Percentiles rank a stretch among this genome's conserved stretches.
Conservation (phyloP, 2,797 vertebrate species). For the Hypotaenidia philippensis region DNA sequence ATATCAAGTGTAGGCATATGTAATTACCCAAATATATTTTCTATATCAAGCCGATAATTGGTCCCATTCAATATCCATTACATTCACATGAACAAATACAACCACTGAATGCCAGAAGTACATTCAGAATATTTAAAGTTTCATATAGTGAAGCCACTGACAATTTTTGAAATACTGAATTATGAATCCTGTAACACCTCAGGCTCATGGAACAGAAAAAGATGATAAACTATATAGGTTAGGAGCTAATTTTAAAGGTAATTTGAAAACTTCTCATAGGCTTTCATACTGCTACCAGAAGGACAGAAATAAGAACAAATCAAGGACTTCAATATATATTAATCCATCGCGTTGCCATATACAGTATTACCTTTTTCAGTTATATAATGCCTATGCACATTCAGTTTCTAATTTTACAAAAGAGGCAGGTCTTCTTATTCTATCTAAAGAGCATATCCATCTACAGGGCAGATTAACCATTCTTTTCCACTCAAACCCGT, state of each 20-base stretch:
- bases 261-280: background rate
- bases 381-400: slow-evolving; percentile 37
- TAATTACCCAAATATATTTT: slow-evolving; percentile 55
- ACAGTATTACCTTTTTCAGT: slow-evolving; percentile 9
- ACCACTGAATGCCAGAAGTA: slow-evolving; percentile 29
- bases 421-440: slow-evolving; percentile 3
- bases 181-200: background rate
- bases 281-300: background rate
- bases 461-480: slow-evolving; percentile 10
- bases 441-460: background rate
- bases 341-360: background rate
- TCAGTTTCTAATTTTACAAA: slow-evolving; percentile 47
- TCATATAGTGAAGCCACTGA: background rate
- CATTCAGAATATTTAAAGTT: slow-evolving; percentile 44
- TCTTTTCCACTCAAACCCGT: background rate
- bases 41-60: slow-evolving; percentile 53
- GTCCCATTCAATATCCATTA: slow-evolving; percentile 36
- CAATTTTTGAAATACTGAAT: slow-evolving; percentile 15
- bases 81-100: slow-evolving; percentile 50
- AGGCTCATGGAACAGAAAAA: background rate
- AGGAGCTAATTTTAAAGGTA: slow-evolving; percentile 11
- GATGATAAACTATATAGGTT: background rate
- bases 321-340: background rate
- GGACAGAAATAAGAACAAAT: slow-evolving; percentile 13
- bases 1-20: slow-evolving; percentile 1